phyloP scores from a whole-genome alignment of 2,888 invertebrate genomes.

The Pardosa pseudoannulata region DNA sequence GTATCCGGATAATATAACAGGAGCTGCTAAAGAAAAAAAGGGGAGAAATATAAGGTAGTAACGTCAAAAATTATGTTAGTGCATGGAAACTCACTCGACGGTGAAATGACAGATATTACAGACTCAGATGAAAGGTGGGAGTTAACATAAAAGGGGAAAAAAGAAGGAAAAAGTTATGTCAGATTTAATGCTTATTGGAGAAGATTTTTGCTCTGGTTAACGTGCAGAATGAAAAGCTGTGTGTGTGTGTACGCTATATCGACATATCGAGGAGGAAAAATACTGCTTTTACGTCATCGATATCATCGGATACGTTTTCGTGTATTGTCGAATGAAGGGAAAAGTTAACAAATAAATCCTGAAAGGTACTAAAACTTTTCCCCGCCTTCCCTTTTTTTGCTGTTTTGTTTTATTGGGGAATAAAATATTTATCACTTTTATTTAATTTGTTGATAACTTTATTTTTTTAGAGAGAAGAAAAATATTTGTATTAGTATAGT shows the following conservation, averaged over 20 bases:
- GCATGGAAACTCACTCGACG: not conserved
- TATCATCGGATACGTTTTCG: no score
- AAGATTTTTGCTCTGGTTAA: not conserved
- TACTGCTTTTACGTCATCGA: no score
- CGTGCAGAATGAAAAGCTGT: not conserved
- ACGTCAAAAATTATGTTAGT: conserved; percentile 18
- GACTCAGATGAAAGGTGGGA: conserved; percentile 1
- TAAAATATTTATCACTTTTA: no score
- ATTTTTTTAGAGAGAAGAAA: no score
- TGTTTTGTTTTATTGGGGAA: no score
- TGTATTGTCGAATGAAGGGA: not conserved
- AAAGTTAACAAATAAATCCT: not conserved
- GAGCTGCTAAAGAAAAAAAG: not conserved
- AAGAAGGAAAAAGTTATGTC: not conserved
- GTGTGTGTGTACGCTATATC: not conserved
- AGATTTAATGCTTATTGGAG: conserved; percentile 10
- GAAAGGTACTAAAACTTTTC: not conserved
- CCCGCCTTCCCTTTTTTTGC: no score
- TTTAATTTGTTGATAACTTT: no score
- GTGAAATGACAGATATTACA: conserved; percentile 20
- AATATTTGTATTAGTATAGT: no score
- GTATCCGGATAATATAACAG: not conserved
- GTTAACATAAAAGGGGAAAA: conserved; percentile 5
- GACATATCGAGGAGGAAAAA: not conserved
- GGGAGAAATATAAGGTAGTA: not conserved